Conservation (phyloP, 2,888 invertebrate species). For the Drosophila kuntzei region DNA sequence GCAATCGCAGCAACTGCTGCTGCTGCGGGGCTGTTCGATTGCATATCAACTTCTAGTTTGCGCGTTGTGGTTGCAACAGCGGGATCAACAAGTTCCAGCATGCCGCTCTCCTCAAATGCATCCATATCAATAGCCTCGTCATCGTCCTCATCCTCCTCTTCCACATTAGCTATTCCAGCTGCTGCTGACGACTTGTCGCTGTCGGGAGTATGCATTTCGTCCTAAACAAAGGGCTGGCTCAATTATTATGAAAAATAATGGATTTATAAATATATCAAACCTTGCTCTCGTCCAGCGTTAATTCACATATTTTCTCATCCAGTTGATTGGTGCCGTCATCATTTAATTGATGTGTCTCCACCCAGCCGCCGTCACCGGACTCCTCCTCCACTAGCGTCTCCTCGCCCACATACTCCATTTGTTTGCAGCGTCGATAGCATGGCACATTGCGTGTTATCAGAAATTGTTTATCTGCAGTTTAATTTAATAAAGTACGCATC, state of each 20-base stretch:
- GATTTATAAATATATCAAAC: constrained; percentile 44
- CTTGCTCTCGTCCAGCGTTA: constrained; percentile 92
- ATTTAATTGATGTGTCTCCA: constrained; percentile 96
- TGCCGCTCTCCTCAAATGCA: constrained; percentile 97
- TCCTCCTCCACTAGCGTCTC: constrained; percentile 96
- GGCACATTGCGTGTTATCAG: constrained; percentile 98
- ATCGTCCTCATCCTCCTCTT: constrained; percentile 92
- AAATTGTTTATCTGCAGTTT: constrained; percentile 93
- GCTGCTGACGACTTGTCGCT: constrained; percentile 82
- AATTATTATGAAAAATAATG: background rate
- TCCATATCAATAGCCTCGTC: constrained; percentile 99
- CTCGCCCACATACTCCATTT: constrained; percentile 87
- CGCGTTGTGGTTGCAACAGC: constrained; percentile 87
- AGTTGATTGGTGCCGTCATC: constrained; percentile 88
- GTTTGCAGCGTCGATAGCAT: constrained; percentile 97
- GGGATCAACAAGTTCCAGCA: constrained; percentile 95
- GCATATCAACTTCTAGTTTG: constrained; percentile 61
- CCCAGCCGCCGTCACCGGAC: constrained; percentile 97
- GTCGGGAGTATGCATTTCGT: constrained; percentile 79
- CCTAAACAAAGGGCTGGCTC: constrained; percentile 42
- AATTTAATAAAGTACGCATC: constrained; percentile 10
- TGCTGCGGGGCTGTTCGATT: constrained; percentile 48
- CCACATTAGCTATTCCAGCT: constrained; percentile 78
- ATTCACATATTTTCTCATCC: constrained; percentile 90
- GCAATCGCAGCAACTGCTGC: constrained; percentile 43